Conservation (phyloP, 2,888 invertebrate genomes). For the Protonemura montana region DNA sequence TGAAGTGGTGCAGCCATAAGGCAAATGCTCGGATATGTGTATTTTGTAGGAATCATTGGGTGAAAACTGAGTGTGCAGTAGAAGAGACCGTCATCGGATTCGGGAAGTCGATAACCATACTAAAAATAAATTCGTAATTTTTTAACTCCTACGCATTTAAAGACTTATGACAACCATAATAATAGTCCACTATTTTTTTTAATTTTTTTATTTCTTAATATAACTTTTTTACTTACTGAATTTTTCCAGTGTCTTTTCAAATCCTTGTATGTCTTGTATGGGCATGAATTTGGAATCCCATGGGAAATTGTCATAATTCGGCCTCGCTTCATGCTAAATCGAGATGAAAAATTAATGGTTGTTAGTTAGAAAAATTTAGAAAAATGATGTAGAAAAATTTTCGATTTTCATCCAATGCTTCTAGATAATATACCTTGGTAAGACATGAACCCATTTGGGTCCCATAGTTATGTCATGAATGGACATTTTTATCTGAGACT, state of each 20-base stretch:
- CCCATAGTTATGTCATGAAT: conserved; percentile 40
- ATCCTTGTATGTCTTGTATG: conserved; percentile 55
- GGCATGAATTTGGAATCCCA: conserved; percentile 53
- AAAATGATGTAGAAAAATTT: too few relatives aligned
- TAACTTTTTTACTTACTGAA: conserved; percentile 54
- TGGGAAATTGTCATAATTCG: conserved; percentile 54
- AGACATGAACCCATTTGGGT: conserved; percentile 53
- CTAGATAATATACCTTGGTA: conserved; percentile 55
- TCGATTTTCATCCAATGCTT: too few relatives aligned
- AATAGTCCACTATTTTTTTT: too few relatives aligned
- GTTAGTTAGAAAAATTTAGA: too few relatives aligned
- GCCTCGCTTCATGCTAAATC: conserved; percentile 54
- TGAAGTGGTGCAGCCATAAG: conserved; percentile 27
- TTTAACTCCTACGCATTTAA: too few relatives aligned
- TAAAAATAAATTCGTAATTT: conserved; percentile 20
- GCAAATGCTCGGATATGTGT: conserved; percentile 48
- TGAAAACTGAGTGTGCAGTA: conserved; percentile 46
- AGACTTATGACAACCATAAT: neutral
- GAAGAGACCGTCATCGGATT: conserved; percentile 37
- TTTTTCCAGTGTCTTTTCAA: conserved; percentile 58
- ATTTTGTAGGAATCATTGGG: conserved; percentile 38
- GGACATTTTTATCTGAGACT: conserved; percentile 15
- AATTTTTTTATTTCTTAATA: conserved; percentile 23
- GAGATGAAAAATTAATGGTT: conserved; percentile 33
- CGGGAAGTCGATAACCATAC: conserved; percentile 50